Base-by-base conservation (phyloP, 1,140 invertebrate genomes). In the Sitobion miscanthi region DNA sequence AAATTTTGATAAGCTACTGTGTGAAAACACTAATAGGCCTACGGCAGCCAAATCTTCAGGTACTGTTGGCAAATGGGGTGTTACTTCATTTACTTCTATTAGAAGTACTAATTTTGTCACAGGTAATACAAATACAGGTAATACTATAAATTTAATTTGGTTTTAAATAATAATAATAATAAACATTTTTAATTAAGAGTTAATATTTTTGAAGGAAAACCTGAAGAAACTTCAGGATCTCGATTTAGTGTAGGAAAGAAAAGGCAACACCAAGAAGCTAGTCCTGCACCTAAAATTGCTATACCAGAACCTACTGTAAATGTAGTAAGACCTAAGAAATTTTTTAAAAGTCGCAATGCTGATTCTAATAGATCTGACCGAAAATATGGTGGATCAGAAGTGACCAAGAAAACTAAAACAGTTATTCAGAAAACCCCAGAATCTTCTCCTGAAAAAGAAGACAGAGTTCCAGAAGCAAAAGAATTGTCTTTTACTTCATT, bases 31-130 rank as follows among this genome's bases (percentile, higher is more conserved):
- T 94, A 98, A 98, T 95, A 97, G 97, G 94, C 98, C 98, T 35
- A 97, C 97, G 52, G 98, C 98, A 83, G 97, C 98, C 42, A 97
- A 98, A 94, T 98, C 98, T 49, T 97, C 98, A 94, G 98, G 98
- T 94, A 98, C 97, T 69, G 97, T 98, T 94, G 98, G 98, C 94
- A 98, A 98, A 96, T 99, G 98, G 98, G 98, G 98, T 94, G 98
- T 98, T 95, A 98, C 98, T 94, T 98, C 98, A 86, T 99, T 98
- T 95, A 98, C 98, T 69, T 98, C 98, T 4, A 97, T 98, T 93
- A 96, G 98, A 94, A 98, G 97, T 94, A 96, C 96, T 93, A 96
- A 96, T 94, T 95, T 97, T 94, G 91, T 93, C 42, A 93, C 91
- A 93, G 91, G 91, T 93, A 93, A 92, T 82, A n/a, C 62, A 91